Evolutionary conservation across 2,888 invertebrate genomes (phyloP).

Genomic region (Sabellastarte sp.): DNA sequence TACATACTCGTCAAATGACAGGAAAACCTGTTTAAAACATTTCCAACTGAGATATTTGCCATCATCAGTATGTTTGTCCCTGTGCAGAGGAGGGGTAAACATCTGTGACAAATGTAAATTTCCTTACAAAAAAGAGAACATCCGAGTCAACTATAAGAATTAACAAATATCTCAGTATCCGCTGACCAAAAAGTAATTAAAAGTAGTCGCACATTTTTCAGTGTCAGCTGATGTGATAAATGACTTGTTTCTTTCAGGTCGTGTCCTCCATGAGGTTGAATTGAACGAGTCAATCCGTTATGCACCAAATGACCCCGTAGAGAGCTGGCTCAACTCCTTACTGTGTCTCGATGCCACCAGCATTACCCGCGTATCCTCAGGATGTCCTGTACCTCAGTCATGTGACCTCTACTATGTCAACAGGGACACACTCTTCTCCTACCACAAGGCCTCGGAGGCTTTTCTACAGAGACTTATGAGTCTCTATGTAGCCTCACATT

Average conservation of each 20-base stretch:
- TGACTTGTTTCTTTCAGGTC: conserved; percentile 19
- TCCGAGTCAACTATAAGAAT: too few species aligned
- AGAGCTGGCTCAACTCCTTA: conserved; percentile 85
- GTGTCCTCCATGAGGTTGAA: conserved; percentile 64
- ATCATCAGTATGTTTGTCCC: too few species aligned
- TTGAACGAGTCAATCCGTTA: conserved; percentile 95
- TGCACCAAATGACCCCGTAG: conserved; percentile 76
- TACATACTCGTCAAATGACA: too few species aligned
- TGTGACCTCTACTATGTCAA: conserved; percentile 76
- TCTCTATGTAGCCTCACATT: conserved; percentile 95
- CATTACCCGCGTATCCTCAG: conserved; percentile 69
- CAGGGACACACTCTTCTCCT: conserved; percentile 92
- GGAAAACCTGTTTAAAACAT: too few species aligned
- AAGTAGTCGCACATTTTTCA: too few species aligned
- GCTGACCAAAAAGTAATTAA: too few species aligned
- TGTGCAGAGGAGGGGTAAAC: too few species aligned
- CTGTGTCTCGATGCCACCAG: conserved; percentile 84
- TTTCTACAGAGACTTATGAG: conserved; percentile 90
- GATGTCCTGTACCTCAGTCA: conserved; percentile 83
- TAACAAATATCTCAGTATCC: too few species aligned
- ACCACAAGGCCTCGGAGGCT: conserved; percentile 78
- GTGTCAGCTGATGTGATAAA: too few species aligned
- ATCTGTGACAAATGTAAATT: too few species aligned
- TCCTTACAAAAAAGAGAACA: too few species aligned
- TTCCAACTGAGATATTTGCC: too few species aligned